phyloP scores from a whole-genome alignment of 92 coral and sea anemone genomes.

The Epizoanthus scotinus region DNA sequence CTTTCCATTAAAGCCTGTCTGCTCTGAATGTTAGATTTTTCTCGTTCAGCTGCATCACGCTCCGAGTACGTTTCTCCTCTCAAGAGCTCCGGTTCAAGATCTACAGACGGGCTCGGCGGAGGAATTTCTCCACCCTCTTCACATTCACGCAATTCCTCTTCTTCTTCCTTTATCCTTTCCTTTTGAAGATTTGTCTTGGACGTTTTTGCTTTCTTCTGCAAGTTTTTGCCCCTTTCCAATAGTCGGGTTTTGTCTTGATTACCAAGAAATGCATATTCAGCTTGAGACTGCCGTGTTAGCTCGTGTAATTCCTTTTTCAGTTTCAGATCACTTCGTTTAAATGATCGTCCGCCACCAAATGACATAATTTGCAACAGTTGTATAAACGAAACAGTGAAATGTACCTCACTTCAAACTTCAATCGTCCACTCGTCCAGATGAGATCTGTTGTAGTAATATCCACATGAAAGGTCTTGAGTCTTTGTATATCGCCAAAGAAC shows the following conservation, averaged over 20 bases:
- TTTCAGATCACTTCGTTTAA: conserved; percentile 59
- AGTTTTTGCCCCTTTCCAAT: conserved; percentile 47
- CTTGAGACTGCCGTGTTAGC: conserved; percentile 75
- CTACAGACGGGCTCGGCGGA: conserved; percentile 82
- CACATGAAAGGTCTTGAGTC: too few relatives aligned
- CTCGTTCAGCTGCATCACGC: background rate
- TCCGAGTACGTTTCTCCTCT: conserved; percentile 29
- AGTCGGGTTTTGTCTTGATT: conserved; percentile 67
- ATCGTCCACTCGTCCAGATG: too few relatives aligned
- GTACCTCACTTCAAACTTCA: too few relatives aligned
- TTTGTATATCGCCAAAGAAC: too few relatives aligned
- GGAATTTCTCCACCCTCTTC: conserved; percentile 37
- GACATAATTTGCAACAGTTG: conserved; percentile 54
- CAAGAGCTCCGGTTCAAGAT: conserved; percentile 59
- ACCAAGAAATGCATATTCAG: conserved; percentile 66
- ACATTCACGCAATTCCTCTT: background rate
- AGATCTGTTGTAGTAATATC: too few relatives aligned
- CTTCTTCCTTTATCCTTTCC: conserved; percentile 28
- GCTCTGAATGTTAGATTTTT: conserved; percentile 15
- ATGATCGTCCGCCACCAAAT: conserved; percentile 78
- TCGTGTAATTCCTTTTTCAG: conserved; percentile 77
- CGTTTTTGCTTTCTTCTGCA: conserved; percentile 30
- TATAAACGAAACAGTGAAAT: background rate
- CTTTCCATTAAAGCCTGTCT: conserved; percentile 36
- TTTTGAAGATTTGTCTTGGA: conserved; percentile 29